Conservation (phyloP, 1,140 invertebrate genomes). For the Conopomorpha cramerella region DNA sequence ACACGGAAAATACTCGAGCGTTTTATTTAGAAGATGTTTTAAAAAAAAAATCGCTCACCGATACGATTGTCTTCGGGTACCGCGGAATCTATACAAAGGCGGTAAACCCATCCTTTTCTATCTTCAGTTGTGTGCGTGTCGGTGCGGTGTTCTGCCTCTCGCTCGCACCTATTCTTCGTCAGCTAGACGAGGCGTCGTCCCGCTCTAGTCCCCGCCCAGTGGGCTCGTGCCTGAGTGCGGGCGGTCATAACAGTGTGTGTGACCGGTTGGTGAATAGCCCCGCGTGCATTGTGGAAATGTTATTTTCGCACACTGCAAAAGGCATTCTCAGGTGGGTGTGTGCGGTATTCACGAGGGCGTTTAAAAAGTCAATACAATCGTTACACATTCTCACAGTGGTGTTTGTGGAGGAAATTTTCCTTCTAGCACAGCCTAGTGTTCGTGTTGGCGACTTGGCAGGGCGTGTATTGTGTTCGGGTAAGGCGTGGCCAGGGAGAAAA, state of each 20-base stretch:
- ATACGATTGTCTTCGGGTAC: conserved; percentile 47
- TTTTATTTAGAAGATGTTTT: no score
- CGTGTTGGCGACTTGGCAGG: conserved; percentile 20
- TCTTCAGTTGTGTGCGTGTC: conserved; percentile 35
- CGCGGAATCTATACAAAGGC: conserved; percentile 53
- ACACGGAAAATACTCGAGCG: no score
- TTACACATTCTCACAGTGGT: conserved; percentile 35
- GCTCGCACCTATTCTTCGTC: conserved; percentile 14
- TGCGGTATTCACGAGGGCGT: conserved; percentile 43
- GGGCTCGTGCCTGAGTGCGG: conserved; percentile 21
- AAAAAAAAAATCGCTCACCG: no score
- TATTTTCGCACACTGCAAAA: conserved; percentile 43
- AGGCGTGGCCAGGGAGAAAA: conserved; percentile 45
- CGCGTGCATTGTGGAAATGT: conserved; percentile 34
- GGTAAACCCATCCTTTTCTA: conserved; percentile 41
- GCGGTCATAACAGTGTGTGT: conserved; percentile 29
- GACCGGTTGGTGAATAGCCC: conserved; percentile 20
- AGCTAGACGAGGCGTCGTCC: conserved; percentile 28
- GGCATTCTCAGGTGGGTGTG: conserved; percentile 44
- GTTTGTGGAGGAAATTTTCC: conserved; percentile 52
- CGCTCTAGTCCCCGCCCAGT: conserved; percentile 46
- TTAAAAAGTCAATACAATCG: conserved; percentile 59
- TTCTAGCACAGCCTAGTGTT: no score
- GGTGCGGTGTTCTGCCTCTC: conserved; percentile 16
- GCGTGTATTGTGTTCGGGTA: conserved; percentile 26